Percentiles rank a stretch among this genome's conserved stretches.
These are phyloP conservation scores for Tridacna gigas DNA, from an alignment of 2,888 invertebrate species.

Conservation along the genomic window DNA sequence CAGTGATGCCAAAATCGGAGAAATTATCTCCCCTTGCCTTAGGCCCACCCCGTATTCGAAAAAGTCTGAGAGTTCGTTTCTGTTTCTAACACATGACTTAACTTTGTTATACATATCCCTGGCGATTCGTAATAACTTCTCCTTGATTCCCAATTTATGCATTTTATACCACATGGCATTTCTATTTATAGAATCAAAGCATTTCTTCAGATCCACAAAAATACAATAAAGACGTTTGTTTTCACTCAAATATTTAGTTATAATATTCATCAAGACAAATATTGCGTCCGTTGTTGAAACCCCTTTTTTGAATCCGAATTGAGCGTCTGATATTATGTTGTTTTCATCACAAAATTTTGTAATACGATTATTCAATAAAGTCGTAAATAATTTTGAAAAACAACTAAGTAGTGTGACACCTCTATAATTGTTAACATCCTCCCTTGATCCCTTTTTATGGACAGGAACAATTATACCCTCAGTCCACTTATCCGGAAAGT, in stretches of 20 bases:
- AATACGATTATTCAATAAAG: slow-evolving; percentile 33
- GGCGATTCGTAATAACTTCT: background rate
- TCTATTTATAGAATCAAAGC: background rate
- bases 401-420: slow-evolving; percentile 25
- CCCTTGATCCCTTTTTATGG: slow-evolving; percentile 18
- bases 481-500: slow-evolving; percentile 35
- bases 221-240: background rate
- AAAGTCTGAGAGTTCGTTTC: background rate
- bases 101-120: background rate
- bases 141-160: background rate
- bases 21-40: background rate
- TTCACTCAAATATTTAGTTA: background rate
- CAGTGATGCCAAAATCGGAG: background rate
- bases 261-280: background rate
- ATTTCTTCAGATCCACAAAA: background rate
- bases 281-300: slow-evolving; percentile 28
- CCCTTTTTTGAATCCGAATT: slow-evolving; percentile 25
- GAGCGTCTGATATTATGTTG: slow-evolving; percentile 13
- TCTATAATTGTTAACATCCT: slow-evolving; percentile 34
- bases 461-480: slow-evolving; percentile 33
- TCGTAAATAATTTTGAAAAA: slow-evolving; percentile 29
- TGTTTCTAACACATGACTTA: background rate
- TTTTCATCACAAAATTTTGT: slow-evolving; percentile 1
- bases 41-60: background rate
- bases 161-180: background rate